Percentiles rank a stretch among this genome's conserved stretches.
These are phyloP conservation scores for cat (Felis catus) DNA, from an alignment of 2,113 vertebrate species.

Conservation along the genomic window DNA sequence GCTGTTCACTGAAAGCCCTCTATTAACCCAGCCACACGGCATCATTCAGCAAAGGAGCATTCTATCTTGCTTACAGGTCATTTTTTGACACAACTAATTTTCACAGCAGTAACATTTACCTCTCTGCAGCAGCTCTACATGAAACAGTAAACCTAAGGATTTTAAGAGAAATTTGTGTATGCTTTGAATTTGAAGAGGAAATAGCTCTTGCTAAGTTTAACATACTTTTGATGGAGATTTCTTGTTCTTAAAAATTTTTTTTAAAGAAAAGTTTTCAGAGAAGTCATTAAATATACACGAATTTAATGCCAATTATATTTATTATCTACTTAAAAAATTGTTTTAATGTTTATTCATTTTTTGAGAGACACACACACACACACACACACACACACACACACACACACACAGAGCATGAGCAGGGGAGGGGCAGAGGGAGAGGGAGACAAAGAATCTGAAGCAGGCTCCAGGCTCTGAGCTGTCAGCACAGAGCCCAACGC, in stretches of 20 bases:
- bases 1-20: neutral
- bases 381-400: too few relatives aligned
- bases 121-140: neutral
- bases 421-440: neutral
- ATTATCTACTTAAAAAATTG: constrained; percentile 55
- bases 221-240: neutral
- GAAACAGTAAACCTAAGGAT: neutral
- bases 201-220: neutral
- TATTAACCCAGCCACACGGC: neutral
- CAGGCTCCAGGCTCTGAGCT: too few relatives aligned
- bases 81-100: neutral
- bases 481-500: too few relatives aligned
- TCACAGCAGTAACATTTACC: neutral
- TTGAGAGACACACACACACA: neutral
- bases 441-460: too few relatives aligned
- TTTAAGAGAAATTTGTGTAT: neutral
- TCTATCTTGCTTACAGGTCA: neutral
- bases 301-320: neutral
- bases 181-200: neutral
- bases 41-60: neutral
- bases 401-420: neutral
- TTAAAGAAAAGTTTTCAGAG: neutral
- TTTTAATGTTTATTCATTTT: neutral
- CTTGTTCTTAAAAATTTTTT: neutral
- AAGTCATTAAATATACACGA: neutral